phyloP scores from a whole-genome alignment of 2,797 vertebrate genomes.

The Danio tinwini region DNA sequence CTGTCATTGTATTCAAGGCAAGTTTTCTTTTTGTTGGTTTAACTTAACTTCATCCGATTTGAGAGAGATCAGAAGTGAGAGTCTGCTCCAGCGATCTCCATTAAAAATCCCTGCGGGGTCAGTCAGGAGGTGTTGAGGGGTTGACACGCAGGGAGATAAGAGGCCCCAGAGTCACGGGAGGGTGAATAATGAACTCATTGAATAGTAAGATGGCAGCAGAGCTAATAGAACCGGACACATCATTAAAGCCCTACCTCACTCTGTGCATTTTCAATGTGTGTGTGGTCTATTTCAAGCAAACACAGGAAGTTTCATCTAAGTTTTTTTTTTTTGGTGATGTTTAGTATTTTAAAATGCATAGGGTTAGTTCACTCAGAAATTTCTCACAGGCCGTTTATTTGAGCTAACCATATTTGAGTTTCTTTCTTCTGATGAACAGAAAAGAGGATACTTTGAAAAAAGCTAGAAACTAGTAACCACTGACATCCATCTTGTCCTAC shows the following conservation, averaged over 20 bases:
- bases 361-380: too few species aligned
- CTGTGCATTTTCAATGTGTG: conserved; percentile 16
- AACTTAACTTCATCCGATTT: conserved; percentile 34
- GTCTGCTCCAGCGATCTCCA: conserved; percentile 17
- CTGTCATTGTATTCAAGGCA: neutral
- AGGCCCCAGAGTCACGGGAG: conserved; percentile 35
- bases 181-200: conserved; percentile 46
- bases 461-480: too few species aligned
- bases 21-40: conserved; percentile 33
- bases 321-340: too few species aligned
- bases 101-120: conserved; percentile 36
- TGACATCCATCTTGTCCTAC: too few species aligned
- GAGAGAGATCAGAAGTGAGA: conserved; percentile 44
- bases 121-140: conserved; percentile 39
- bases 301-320: too few species aligned
- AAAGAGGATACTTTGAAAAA: too few species aligned
- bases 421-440: too few species aligned
- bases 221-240: conserved; percentile 51
- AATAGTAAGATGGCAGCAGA: conserved; percentile 41
- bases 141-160: conserved; percentile 36
- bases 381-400: too few species aligned
- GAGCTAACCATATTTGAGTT: too few species aligned
- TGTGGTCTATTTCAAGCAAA: conserved; percentile 15
- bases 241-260: conserved; percentile 42
- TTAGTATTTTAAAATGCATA: too few species aligned